Evolutionary conservation across 2,797 vertebrate genomes (phyloP).

Genomic region (Syndactyla subalaris): DNA sequence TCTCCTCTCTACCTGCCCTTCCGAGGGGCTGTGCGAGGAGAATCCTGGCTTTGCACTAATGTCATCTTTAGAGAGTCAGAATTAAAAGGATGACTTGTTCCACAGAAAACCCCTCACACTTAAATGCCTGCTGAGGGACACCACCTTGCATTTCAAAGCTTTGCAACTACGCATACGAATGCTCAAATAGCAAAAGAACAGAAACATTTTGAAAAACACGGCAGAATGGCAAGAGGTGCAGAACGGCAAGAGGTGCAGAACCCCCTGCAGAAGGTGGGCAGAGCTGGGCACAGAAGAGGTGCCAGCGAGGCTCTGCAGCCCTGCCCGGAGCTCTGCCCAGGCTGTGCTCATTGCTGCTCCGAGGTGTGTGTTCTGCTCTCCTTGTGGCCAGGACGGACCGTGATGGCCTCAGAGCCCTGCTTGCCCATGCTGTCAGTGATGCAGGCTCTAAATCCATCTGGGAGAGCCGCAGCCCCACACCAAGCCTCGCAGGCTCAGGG

Average conservation of each 20-base stretch:
- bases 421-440: accelerated
- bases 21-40: neutral
- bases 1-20: neutral
- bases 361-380: neutral
- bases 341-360: accelerated
- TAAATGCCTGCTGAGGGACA: neutral
- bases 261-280: neutral
- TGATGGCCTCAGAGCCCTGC: neutral
- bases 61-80: neutral
- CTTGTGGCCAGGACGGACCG: accelerated
- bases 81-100: neutral
- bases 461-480: neutral
- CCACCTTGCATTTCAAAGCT: neutral
- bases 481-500: neutral
- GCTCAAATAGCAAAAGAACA: neutral
- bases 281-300: too few relatives aligned
- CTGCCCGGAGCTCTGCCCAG: too few relatives aligned
- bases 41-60: neutral
- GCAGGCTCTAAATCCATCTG: accelerated
- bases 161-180: neutral
- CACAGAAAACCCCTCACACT: accelerated
- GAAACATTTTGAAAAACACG: neutral
- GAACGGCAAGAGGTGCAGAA: neutral
- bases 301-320: neutral
- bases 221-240: accelerated